A percentile compares a stretch with the other conserved stretches of the same genome.
These are phyloP conservation scores for Synanceia verrucosa DNA, from an alignment of 2,797 vertebrate genomes.

Conservation along the genomic window DNA sequence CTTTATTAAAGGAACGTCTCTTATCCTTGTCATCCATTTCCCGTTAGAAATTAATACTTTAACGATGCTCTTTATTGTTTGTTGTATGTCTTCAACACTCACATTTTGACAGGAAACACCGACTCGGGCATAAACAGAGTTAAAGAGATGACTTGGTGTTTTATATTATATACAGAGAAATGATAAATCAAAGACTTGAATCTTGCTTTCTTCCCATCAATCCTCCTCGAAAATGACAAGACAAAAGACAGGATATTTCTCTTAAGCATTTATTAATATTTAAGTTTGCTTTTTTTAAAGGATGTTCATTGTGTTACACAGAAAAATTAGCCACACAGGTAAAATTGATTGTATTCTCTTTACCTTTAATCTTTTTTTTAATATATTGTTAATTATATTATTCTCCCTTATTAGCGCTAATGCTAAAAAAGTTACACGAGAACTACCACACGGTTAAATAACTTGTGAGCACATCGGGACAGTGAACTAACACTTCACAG, in stretches of 20 bases:
- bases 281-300: slow-evolving; percentile 68
- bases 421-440: slow-evolving; percentile 83
- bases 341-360: slow-evolving; percentile 78
- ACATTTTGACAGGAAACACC: too few species aligned
- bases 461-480: slow-evolving; percentile 77
- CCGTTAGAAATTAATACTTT: too few species aligned
- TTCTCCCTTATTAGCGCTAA: slow-evolving; percentile 78
- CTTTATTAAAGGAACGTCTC: too few species aligned
- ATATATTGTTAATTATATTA: slow-evolving; percentile 73
- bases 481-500: slow-evolving; percentile 79
- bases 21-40: too few species aligned
- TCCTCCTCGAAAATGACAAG: background rate
- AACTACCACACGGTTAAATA: slow-evolving; percentile 80
- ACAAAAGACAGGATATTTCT: slow-evolving; percentile 41
- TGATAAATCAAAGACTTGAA: too few species aligned
- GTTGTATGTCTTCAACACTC: too few species aligned
- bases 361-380: slow-evolving; percentile 55
- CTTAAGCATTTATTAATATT: slow-evolving; percentile 80
- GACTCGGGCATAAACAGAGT: too few species aligned
- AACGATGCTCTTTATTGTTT: too few species aligned
- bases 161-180: too few species aligned
- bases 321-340: slow-evolving; percentile 82
- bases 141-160: too few species aligned
- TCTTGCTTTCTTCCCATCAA: background rate
- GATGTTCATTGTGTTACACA: slow-evolving; percentile 81